Evolutionary conservation across 1,140 invertebrate species (phyloP).

Genomic region (Macrotrachela quadricornifera): DNA sequence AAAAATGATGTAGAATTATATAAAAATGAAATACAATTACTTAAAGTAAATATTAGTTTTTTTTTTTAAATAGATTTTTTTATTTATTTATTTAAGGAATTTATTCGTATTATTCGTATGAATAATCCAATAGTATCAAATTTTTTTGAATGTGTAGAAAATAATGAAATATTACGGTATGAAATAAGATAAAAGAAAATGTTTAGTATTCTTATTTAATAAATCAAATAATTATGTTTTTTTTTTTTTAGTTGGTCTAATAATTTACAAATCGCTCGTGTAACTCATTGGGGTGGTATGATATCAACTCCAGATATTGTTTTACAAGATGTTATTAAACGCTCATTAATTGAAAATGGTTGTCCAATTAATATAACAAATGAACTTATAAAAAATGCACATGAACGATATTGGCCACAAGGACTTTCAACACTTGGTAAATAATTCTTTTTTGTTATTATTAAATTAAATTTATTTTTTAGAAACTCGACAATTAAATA

Average conservation of each 20-base stretch:
- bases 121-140: not conserved
- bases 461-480: constrained; percentile 42
- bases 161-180: not conserved
- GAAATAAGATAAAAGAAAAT: not conserved
- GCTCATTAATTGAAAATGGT: constrained; percentile 67
- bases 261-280: constrained; percentile 56
- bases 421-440: constrained; percentile 28
- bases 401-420: constrained; percentile 74
- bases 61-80: not conserved
- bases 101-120: constrained; percentile 53
- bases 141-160: not conserved
- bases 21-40: constrained; percentile 53
- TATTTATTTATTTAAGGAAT: constrained; percentile 40
- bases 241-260: constrained; percentile 48
- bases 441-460: no score
- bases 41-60: not conserved
- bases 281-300: constrained; percentile 87
- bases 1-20: constrained; percentile 72
- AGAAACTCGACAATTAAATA: constrained; percentile 67
- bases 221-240: not conserved
- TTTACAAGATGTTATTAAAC: constrained; percentile 55
- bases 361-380: constrained; percentile 75
- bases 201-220: no score
- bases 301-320: constrained; percentile 82
- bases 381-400: constrained; percentile 85